Evolutionary conservation across 2,113 vertebrate species (phyloP), one percentile per base, ranked within the genome.

Genomic region (Gavia stellata): DNA sequence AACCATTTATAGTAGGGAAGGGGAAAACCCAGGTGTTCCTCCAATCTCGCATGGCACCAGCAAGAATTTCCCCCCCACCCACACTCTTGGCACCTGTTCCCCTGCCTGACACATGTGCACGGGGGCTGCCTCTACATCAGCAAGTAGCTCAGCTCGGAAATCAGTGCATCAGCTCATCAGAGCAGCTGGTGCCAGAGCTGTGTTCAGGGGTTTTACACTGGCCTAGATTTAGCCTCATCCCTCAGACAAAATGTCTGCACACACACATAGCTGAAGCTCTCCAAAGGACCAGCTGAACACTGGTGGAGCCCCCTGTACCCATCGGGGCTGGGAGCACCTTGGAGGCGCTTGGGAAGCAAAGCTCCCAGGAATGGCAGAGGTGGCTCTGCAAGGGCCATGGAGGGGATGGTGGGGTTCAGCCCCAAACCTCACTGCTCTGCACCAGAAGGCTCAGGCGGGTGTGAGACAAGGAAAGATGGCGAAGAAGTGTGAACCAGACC

Each of bases 231-330:
- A 91, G 86, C 83, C 38, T 88, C 72, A 74, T 47, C 86, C 19
- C 81, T 81, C 93, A 96, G 94, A 91, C 89, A 86, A 83, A 68
- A 45, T 5, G 56, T 63, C 96, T 92, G 93, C 91, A 63, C 25
- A 33, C 4, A 31, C 26, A 8, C 1, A 2, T 59, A n/a, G 55
- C 72, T 91, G 83, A 92, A 89, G 38, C 23, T 88, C 44, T 83
- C 72, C 42, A 50, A 61, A 92, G 55, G 45, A 81, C 50, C 13
- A 3, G 1, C 1, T 4, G 8, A 62, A 25, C 12, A 14, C 38
- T 61, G 7, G 42, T 58, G 33, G 36, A 90, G 29, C 9, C 3
- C 20, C 19, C 23, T 9, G 2, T 4, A 6, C 10, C 29, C 11
- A 1, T 17, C 0, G 1, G 40, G 40, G 26, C 36, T 83, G 25